phyloP scores from a whole-genome alignment of 1,140 invertebrate genomes.

The Trigoniulus corallinus region DNA sequence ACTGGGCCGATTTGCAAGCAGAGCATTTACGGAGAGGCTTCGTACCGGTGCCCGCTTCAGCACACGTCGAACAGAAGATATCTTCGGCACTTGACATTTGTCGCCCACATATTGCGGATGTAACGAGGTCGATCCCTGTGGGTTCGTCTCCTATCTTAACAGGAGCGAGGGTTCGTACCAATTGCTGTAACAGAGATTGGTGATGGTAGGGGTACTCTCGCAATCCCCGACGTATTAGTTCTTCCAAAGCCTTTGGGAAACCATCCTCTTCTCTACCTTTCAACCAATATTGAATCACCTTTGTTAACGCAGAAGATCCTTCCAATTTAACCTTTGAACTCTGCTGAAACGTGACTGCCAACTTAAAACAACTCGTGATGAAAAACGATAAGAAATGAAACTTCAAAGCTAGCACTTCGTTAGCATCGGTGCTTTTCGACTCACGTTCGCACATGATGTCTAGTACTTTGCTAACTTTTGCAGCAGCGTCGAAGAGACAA shows the following conservation, averaged over 20 bases:
- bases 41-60: slow-evolving; percentile 34
- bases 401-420: slow-evolving; percentile 86
- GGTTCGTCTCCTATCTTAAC: slow-evolving; percentile 32
- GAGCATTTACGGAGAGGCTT: slow-evolving; percentile 82
- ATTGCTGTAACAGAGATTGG: slow-evolving; percentile 63
- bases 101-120: slow-evolving; percentile 63
- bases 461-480: slow-evolving; percentile 62
- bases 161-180: slow-evolving; percentile 53
- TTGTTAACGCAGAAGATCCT: slow-evolving; percentile 15
- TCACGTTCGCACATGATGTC: slow-evolving; percentile 69
- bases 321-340: slow-evolving; percentile 29
- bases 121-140: slow-evolving; percentile 51
- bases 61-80: slow-evolving; percentile 66
- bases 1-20: slow-evolving; percentile 83
- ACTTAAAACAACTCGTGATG: slow-evolving; percentile 37
- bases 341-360: not conserved
- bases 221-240: slow-evolving; percentile 63
- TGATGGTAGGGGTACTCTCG: slow-evolving; percentile 74
- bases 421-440: slow-evolving; percentile 68
- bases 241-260: slow-evolving; percentile 60
- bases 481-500: slow-evolving; percentile 52
- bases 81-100: slow-evolving; percentile 46
- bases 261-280: slow-evolving; percentile 55
- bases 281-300: slow-evolving; percentile 33
- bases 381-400: slow-evolving; percentile 70